Percentiles rank a stretch among this genome's conserved stretches.
Evolutionary conservation across 2,888 invertebrate genomes (phyloP).

Genomic region (Malthinus flaveolus): DNA sequence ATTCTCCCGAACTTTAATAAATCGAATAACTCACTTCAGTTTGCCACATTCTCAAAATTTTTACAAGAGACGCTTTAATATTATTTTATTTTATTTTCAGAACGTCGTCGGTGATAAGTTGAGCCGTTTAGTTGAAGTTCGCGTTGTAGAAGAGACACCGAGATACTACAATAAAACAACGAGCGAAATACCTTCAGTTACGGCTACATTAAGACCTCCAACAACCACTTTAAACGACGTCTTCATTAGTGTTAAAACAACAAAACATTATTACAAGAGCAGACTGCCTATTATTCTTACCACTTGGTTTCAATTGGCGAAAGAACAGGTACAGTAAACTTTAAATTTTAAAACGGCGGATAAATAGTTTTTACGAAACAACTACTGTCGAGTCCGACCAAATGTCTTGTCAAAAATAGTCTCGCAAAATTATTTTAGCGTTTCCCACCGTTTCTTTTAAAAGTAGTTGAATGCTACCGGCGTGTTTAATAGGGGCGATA

Average conservation of each 20-base stretch:
- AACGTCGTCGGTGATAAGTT: slow-evolving; percentile 42
- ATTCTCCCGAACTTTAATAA: too few species aligned
- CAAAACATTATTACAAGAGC: slow-evolving; percentile 81
- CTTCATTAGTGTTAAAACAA: slow-evolving; percentile 95
- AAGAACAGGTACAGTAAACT: slow-evolving; percentile 75
- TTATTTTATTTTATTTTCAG: slow-evolving; percentile 32
- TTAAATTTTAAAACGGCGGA: too few species aligned
- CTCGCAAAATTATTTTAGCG: too few species aligned
- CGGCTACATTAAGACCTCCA: slow-evolving; percentile 60
- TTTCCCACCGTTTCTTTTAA: too few species aligned
- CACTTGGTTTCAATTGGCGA: slow-evolving; percentile 95
- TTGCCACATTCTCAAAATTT: too few species aligned
- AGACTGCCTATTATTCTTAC: slow-evolving; percentile 85
- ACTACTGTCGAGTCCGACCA: too few species aligned
- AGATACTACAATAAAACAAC: slow-evolving; percentile 24
- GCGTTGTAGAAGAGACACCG: slow-evolving; percentile 24
- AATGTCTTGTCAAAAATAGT: too few species aligned
- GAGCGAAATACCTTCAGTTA: slow-evolving; percentile 44
- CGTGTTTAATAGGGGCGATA: too few species aligned
- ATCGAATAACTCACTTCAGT: too few species aligned
- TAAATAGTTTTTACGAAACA: too few species aligned
- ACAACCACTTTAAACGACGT: slow-evolving; percentile 80
- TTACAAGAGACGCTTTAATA: too few species aligned
- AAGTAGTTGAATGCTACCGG: too few species aligned
- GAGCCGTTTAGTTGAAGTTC: slow-evolving; percentile 36